A percentile compares a stretch with the other conserved stretches of the same genome.
These are phyloP conservation scores for Hipposideros armiger DNA, from an alignment of 2,113 vertebrate genomes.

Conservation along the genomic window DNA sequence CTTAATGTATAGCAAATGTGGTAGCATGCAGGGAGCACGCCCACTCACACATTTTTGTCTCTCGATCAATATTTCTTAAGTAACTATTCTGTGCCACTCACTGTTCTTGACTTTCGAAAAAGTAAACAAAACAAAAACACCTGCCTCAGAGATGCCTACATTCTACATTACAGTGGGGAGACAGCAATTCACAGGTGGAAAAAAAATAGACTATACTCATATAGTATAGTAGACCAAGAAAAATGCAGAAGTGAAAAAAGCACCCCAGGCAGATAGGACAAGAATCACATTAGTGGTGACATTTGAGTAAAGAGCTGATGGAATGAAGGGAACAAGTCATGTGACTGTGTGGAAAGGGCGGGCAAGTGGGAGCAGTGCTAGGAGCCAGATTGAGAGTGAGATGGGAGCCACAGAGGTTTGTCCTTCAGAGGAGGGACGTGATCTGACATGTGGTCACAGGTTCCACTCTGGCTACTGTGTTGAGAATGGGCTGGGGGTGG, in stretches of 20 bases:
- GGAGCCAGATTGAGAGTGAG: neutral
- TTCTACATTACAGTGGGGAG: neutral
- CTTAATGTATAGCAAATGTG: neutral
- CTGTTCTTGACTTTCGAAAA: constrained; percentile 38
- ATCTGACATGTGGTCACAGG: neutral
- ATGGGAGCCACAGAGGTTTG: neutral
- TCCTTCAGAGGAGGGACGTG: neutral
- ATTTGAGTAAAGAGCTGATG: neutral
- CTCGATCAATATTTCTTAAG: neutral
- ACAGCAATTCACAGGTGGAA: neutral
- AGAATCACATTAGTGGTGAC: neutral
- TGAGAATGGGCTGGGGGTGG: neutral
- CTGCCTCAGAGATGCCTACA: neutral
- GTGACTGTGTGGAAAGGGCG: neutral
- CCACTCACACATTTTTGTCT: neutral
- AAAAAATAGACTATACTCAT: neutral
- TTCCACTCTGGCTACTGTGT: neutral
- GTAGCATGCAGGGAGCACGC: neutral
- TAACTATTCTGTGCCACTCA: neutral
- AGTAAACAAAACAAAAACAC: neutral
- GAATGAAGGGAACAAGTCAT: neutral
- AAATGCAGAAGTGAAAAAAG: neutral
- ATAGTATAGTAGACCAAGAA: neutral
- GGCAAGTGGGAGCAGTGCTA: neutral
- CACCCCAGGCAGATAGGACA: neutral